A percentile compares a stretch with the other conserved stretches of the same genome.
These are phyloP conservation scores for Caradrina kadenii DNA, from an alignment of 2,888 invertebrate species.

Conservation along the genomic window DNA sequence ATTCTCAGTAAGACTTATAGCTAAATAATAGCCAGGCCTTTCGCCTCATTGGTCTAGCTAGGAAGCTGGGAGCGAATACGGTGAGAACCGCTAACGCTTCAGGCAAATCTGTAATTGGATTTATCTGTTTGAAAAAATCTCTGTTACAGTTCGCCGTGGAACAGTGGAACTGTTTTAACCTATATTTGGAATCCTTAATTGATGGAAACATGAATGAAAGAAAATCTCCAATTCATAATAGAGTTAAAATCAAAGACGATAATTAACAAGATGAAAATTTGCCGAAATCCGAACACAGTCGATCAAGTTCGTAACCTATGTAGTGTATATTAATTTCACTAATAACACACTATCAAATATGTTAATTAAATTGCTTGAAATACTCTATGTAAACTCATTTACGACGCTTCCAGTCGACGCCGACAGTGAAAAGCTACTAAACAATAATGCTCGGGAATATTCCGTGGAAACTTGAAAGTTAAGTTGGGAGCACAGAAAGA, in stretches of 20 bases:
- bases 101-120: constrained; percentile 48
- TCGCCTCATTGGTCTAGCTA: constrained; percentile 5
- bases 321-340: constrained; percentile 14
- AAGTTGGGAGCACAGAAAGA: constrained; percentile 39
- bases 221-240: neutral
- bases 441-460: constrained; percentile 54
- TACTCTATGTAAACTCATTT: constrained; percentile 28
- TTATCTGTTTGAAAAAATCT: constrained; percentile 34
- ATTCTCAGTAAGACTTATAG: constrained; percentile 21
- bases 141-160: neutral
- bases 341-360: constrained; percentile 38
- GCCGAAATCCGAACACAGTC: neutral
- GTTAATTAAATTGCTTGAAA: constrained; percentile 36
- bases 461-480: constrained; percentile 49
- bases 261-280: neutral
- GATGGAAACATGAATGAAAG: neutral
- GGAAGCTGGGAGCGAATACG: neutral
- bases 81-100: constrained; percentile 23
- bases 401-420: constrained; percentile 29
- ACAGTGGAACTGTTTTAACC: constrained; percentile 2
- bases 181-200: neutral
- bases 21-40: constrained; percentile 11
- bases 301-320: constrained; percentile 19
- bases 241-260: neutral
- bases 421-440: constrained; percentile 33